Percentiles rank a stretch among this genome's conserved stretches.
These are phyloP conservation scores for Lapara coniferarum DNA, from an alignment of 2,888 invertebrate species.

Conservation along the genomic window DNA sequence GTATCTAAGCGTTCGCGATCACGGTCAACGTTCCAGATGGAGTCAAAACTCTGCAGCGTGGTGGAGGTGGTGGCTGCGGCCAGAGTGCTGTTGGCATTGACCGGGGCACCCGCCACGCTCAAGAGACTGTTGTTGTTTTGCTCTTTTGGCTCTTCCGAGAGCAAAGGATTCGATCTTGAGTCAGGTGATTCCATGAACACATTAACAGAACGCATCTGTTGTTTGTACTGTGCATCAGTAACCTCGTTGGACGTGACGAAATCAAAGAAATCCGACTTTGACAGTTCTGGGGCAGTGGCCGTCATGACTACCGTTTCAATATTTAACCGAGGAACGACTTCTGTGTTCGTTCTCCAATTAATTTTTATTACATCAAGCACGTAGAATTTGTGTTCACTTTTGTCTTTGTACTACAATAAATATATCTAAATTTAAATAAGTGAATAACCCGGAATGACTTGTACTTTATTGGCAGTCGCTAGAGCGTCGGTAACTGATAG, in stretches of 20 bases:
- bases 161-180: slow-evolving; percentile 76
- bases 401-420: slow-evolving; percentile 78
- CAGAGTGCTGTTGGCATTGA: slow-evolving; percentile 58
- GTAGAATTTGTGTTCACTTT: slow-evolving; percentile 49
- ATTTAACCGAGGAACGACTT: slow-evolving; percentile 69
- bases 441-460: slow-evolving; percentile 80
- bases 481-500: slow-evolving; percentile 81
- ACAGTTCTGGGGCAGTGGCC: slow-evolving; percentile 93
- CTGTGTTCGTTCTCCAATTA: slow-evolving; percentile 59
- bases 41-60: slow-evolving; percentile 80
- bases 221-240: slow-evolving; percentile 87
- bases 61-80: slow-evolving; percentile 73
- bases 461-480: slow-evolving; percentile 83
- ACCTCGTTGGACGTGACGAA: slow-evolving; percentile 92
- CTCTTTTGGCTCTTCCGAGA: slow-evolving; percentile 82
- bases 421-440: slow-evolving; percentile 76
- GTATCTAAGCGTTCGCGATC: slow-evolving; percentile 88
- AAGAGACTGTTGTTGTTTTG: slow-evolving; percentile 86
- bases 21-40: slow-evolving; percentile 88
- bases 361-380: slow-evolving; percentile 61
- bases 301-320: slow-evolving; percentile 90
- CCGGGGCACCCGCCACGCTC: slow-evolving; percentile 57
- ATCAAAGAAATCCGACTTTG: slow-evolving; percentile 95
- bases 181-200: slow-evolving; percentile 85
- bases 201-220: slow-evolving; percentile 87